Base-by-base conservation (phyloP, 2,888 invertebrate genomes). In the Villa cingulata region DNA sequence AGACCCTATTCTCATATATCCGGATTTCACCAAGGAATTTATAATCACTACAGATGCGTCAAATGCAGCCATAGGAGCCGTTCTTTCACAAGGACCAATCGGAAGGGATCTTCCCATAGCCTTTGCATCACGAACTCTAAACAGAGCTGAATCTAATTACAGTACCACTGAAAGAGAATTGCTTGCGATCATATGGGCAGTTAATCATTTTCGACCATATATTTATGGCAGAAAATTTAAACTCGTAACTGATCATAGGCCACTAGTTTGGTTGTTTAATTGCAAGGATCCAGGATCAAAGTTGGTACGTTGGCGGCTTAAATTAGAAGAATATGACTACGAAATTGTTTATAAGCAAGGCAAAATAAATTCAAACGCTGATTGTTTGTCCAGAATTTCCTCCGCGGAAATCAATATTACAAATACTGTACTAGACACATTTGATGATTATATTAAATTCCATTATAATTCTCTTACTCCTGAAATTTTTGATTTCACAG, bases 211-310 rank as follows among this genome's bases (percentile, higher is more conserved):
- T 43, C 41, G 56, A 40, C 57, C 56, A 3, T 61, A 61, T 48
- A n/a, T 62, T 7, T 59, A 54, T 44, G 61, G 59, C 1, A 48
- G 49, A 43, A 52, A 50, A 36, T 60, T 61, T 43, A 55, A 43
- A 39, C 48, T 60, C 10, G 47, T 56, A 4, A 60, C 58, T 1
- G 62, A 61, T 45, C 59, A 62, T 51, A 52, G 54, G 43, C 57
- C 58, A 5, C 48, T 60, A 2, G 39, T 46, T 32, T 58, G 55
- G 55, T 42, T 55, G 14, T 42, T 51, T 44, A 53, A 50, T 20
- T 17, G 52, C 9, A 58, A 57, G 42, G 56, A 58, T 17, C 53
- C 54, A 10, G 53, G 50, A 19, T 50, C 55, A 1, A 51, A 55
- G 37, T 40, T 63, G 7, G 45, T 57, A 5, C 37, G 59, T 32